Evolutionary conservation across 2,113 vertebrate species (phyloP), one percentile per base, ranked within the genome.

Genomic region (Todiramphus saurophagus): DNA sequence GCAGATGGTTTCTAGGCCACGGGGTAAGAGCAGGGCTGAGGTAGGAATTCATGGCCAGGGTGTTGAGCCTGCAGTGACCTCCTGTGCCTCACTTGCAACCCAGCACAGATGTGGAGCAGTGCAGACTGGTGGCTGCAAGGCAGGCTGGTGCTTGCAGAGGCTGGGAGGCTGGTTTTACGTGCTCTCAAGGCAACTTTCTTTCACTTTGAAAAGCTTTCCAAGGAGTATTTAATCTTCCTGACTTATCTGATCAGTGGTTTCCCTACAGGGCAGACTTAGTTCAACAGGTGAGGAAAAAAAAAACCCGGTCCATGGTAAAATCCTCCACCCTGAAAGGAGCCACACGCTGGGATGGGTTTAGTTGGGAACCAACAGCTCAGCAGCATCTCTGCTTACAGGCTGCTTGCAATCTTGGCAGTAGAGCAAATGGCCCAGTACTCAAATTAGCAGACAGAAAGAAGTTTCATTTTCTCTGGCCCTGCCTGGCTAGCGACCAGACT

Each of bases 121-220:
- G 53, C 21, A 6, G 19, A 2, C 35, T 24, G 53, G n/a, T n/a
- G 37, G 56, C n/a, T 48, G 56, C 31, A 30, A 17, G 39, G 74
- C 75, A 50, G 56, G 28, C 35, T 62, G 90, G 2, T 67, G 87
- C 74, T 50, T 16, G 28, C 1, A 4, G 60, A 78, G 56, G 27
- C 16, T 39, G 63, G 25, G 59, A 75, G 56, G 53, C 72, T 1
- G 4, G 27, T 83, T 51, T n/a, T 66, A 16, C 8, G 0, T 62
- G 69, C 85, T 78, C 66, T 82, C 58, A n/a, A 35, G 60, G 31
- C 27, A 68, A 41, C 0, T 0, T 59, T 69, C 30, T 51, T 93
- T 82, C 35, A 3, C 86, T 89, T 74, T 46, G 83, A 78, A 93
- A 92, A 78, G 73, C 80, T 89, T 96, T 70, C 72, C 93, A 94